Base-by-base conservation (phyloP, 2,888 invertebrate genomes). In the Chymomyza amoena region DNA sequence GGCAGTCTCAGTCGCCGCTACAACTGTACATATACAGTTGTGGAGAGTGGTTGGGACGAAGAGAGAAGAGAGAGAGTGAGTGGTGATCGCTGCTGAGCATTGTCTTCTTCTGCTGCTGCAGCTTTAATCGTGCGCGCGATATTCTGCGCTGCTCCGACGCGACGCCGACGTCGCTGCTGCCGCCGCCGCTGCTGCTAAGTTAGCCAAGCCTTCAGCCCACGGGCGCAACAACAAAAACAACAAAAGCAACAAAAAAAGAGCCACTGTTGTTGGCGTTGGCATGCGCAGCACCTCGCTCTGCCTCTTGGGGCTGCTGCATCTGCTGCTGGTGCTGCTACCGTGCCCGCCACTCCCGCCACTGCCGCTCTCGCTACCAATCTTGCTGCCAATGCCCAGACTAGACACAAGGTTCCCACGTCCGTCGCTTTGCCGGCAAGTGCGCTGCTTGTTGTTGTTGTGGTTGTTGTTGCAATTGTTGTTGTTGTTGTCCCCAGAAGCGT, bases 401-500 rank as follows among this genome's bases (percentile, higher is more conserved):
- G 60, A n/a, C 32, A n/a, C 32, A 39, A 88, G 88, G 84, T 84
- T 84, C 83, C 83, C 83, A 84, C 87, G 88, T 87, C 78, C 72
- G 72, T 64, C 54, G 66, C 66, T 10, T 18, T 57, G 25, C 16
- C 59, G 78, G 76, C 77, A 78, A 75, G 80, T 76, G 70, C 74
- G 61, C 61, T 64, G 61, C 75, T 64, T 64, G 64, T 71, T 72
- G 72, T 72, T 67, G 39, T 13, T 45, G 10, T 13, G 83, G 84
- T 6, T 32, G 2, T 7, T 32, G 32, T 6, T 65, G 60, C 65
- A 72, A 72, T 64, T 65, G 64, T 65, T 72, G 72, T 72, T 67
- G 39, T 45, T 45, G 39, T 45, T 86, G 84, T 87, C 88, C 86
- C 88, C 86, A 88, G 89, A 87, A 89, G 89, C 89, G 80, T 84